Evolutionary conservation across 2,888 invertebrate species (phyloP), one percentile per base, ranked within the genome.

Genomic region (Lasioglossum morio): DNA sequence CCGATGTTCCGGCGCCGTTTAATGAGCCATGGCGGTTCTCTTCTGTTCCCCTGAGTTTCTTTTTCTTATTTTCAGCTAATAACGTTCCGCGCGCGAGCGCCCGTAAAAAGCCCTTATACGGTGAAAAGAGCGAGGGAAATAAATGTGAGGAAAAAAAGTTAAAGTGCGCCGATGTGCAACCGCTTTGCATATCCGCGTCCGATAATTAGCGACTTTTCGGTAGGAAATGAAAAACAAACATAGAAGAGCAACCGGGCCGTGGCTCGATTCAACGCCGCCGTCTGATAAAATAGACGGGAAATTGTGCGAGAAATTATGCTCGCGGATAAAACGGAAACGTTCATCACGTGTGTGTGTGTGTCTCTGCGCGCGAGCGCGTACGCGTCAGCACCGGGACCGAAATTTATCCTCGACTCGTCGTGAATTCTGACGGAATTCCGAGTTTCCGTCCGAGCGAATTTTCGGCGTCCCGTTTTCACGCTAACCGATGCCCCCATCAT

Each of bases 141-240:
- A 53, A 73, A 69, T 66, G 34, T 14, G 63, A 43, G 57, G 27
- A 37, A 75, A 78, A 78, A 60, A 14, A 72, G 37, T 19, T 23
- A 43, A 27, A 72, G 27, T 27, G 43, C n/a, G 27, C 27, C 12
- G n/a, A 43, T 14, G 40, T 27, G 30, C 60, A 69, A 30, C 43
- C 74, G 60, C 63, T 87, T 77, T 69, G 78, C 75, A 72, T 79
- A 85, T 74, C 72, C 72, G 34, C 19, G 80, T 70, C 72, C 81
- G 72, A 87, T 89, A 90, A 91, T 91, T 91, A 87, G 89, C 82
- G 87, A 84, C 84, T 84, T 87, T 84, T 48, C 79, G 72, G 84
- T 72, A 30, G 77, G 69, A 83, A 82, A 83, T 72, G 79, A 77
- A 72, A 77, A 81, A 76, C 84, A 87, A 87, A 82, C 83, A 80